These are phyloP conservation scores for Ophonus ardosiacus DNA, from an alignment of 2,888 invertebrate species.

Conservation along the genomic window DNA sequence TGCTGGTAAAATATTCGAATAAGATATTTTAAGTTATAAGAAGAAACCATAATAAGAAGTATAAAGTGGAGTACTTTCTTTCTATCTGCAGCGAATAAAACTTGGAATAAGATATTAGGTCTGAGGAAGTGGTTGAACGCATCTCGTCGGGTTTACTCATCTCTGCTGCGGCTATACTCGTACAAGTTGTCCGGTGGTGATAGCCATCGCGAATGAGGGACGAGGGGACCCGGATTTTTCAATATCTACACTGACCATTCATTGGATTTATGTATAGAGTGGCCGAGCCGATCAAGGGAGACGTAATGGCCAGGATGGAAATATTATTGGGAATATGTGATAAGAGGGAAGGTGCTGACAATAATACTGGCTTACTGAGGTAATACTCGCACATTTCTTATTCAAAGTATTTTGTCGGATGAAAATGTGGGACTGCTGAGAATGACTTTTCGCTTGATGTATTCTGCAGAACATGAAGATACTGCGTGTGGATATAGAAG, in stretches of 20 bases:
- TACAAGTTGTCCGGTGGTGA: constrained; percentile 47
- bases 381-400: constrained; percentile 59
- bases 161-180: constrained; percentile 8
- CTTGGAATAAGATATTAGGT: neutral
- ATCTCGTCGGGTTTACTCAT: neutral
- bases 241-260: constrained; percentile 62
- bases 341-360: constrained; percentile 57
- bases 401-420: constrained; percentile 61
- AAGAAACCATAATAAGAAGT: neutral
- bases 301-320: constrained; percentile 51
- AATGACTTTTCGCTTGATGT: constrained; percentile 44
- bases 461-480: constrained; percentile 24
- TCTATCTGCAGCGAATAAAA: neutral
- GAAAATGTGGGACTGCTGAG: constrained; percentile 47
- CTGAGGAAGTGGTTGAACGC: neutral
- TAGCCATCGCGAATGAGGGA: constrained; percentile 23
- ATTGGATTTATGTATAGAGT: constrained; percentile 57
- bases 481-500: neutral
- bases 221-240: constrained; percentile 53
- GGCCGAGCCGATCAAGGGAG: constrained; percentile 42
- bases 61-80: neutral
- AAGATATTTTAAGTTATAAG: neutral
- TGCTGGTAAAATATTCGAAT: neutral
- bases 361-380: constrained; percentile 61
- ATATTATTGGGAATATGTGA: constrained; percentile 63